These are phyloP conservation scores for Oasisia sp. DNA, from an alignment of 2,888 invertebrate genomes.

Conservation along the genomic window DNA sequence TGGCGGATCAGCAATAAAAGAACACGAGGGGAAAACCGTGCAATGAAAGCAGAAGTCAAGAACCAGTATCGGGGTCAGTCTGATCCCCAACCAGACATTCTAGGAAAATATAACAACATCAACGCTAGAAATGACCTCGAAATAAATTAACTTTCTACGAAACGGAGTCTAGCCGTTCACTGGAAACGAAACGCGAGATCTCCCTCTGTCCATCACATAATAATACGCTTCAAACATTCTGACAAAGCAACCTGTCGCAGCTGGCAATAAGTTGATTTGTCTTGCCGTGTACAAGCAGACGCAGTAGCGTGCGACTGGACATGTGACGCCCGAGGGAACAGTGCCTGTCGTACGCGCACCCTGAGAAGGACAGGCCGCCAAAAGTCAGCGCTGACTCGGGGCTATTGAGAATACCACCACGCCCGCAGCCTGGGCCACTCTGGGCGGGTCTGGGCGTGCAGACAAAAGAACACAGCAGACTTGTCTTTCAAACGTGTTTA, in stretches of 20 bases:
- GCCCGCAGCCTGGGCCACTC: background rate
- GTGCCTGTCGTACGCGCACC: background rate
- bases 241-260: background rate
- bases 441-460: background rate
- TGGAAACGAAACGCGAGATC: too few relatives aligned
- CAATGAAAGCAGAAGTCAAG: too few relatives aligned
- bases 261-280: background rate
- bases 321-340: background rate
- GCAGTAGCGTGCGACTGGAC: background rate
- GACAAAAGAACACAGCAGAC: background rate
- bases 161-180: too few relatives aligned
- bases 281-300: background rate
- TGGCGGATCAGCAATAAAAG: too few relatives aligned
- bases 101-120: too few relatives aligned
- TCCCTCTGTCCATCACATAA: too few relatives aligned
- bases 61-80: too few relatives aligned
- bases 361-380: background rate
- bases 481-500: background rate
- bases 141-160: too few relatives aligned
- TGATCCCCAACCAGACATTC: too few relatives aligned
- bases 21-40: too few relatives aligned
- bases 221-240: too few relatives aligned
- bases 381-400: background rate
- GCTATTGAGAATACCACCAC: background rate
- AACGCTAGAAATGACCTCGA: too few relatives aligned